These are phyloP conservation scores for Corvus cornix DNA, from an alignment of 2,113 vertebrate genomes.

Conservation along the genomic window DNA sequence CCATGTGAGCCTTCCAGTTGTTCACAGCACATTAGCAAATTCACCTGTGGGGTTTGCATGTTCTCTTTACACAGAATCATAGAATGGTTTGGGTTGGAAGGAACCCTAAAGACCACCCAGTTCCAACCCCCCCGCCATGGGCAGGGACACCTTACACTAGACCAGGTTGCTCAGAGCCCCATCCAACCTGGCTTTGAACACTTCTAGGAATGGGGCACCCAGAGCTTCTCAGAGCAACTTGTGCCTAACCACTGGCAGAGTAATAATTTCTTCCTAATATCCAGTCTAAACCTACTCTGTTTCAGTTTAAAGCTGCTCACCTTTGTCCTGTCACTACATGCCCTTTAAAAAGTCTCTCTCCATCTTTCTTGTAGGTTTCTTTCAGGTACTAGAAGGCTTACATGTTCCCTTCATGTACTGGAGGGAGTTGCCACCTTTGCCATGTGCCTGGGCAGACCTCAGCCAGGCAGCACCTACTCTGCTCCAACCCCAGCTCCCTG, in stretches of 20 bases:
- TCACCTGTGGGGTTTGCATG: neutral
- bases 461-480: neutral
- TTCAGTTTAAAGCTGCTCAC: neutral
- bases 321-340: neutral
- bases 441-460: neutral
- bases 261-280: neutral
- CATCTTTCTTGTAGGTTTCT: neutral
- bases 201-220: neutral
- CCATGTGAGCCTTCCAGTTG: accelerated
- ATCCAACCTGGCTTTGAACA: neutral
- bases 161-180: neutral
- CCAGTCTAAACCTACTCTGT: neutral
- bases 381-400: neutral
- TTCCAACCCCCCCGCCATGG: neutral
- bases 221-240: neutral
- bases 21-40: neutral
- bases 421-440: neutral
- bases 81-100: neutral
- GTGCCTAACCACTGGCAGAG: neutral
- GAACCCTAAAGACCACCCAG: neutral
- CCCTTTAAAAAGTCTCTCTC: neutral
- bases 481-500: accelerated
- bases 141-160: neutral
- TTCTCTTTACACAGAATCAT: neutral
- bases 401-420: neutral